A percentile compares a stretch with the other conserved stretches of the same genome.
These are phyloP conservation scores for Cyrtorhinus lividipennis DNA, from an alignment of 1,140 invertebrate species.

Conservation along the genomic window DNA sequence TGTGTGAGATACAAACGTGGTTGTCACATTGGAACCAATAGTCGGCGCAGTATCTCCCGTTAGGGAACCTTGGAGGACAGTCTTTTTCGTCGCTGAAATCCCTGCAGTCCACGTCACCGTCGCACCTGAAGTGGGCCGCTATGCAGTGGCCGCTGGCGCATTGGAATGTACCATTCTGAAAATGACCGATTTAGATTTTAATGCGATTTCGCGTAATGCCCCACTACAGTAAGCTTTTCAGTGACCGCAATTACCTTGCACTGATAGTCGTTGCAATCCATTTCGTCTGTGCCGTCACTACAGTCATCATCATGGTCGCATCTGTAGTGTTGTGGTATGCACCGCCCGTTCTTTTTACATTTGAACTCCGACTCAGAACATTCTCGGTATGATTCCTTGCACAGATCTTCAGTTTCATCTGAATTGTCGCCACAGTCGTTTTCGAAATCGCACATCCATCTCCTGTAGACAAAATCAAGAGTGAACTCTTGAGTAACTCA, in stretches of 20 bases:
- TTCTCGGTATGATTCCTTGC: conserved; percentile 69
- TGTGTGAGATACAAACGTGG: conserved; percentile 75
- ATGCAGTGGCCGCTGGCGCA: conserved; percentile 89
- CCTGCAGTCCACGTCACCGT: conserved; percentile 79
- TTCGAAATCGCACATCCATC: conserved; percentile 91
- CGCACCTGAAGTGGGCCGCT: conserved; percentile 69
- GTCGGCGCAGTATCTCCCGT: conserved; percentile 58
- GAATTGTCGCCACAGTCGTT: conserved; percentile 90
- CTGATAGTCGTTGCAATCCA: conserved; percentile 57
- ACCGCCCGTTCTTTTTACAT: conserved; percentile 80
- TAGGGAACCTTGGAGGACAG: conserved; percentile 58
- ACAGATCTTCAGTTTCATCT: conserved; percentile 66
- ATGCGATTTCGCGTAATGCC: too few relatives aligned
- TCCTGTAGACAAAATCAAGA: conserved; percentile 34
- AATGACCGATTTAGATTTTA: too few relatives aligned
- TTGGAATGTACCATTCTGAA: conserved; percentile 68
- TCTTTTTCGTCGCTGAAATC: conserved; percentile 87
- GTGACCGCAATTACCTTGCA: conserved; percentile 41
- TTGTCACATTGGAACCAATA: conserved; percentile 75
- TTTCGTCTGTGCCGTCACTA: conserved; percentile 61
- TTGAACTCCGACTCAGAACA: conserved; percentile 92
- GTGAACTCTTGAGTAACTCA: too few relatives aligned
- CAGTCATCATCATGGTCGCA: conserved; percentile 63
- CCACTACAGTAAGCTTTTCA: too few relatives aligned
- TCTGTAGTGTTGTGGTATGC: conserved; percentile 74